These are phyloP conservation scores for Tamias sibiricus DNA, from an alignment of 2,113 vertebrate genomes.

Conservation along the genomic window DNA sequence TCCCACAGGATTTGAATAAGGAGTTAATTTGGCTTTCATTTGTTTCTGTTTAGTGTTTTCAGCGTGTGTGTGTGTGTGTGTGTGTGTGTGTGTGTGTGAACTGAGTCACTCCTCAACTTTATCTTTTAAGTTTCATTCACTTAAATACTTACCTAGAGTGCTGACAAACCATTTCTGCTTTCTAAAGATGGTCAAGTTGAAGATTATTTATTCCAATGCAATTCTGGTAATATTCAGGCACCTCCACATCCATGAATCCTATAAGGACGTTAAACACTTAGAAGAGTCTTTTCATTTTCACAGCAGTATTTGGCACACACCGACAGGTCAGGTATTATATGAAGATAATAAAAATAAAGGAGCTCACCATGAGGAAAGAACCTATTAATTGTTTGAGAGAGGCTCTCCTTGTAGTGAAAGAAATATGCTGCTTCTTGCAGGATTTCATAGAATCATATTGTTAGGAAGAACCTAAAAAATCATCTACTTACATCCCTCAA, in stretches of 20 bases:
- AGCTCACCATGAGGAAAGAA: slow-evolving; percentile 44
- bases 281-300: slow-evolving; percentile 65
- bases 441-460: slow-evolving; percentile 56
- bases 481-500: not conserved
- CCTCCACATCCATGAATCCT: slow-evolving; percentile 46
- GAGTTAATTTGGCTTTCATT: not conserved
- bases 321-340: slow-evolving; percentile 61
- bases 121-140: slow-evolving; percentile 27
- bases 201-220: slow-evolving; percentile 27
- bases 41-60: not conserved
- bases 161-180: slow-evolving; percentile 51
- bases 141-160: not conserved
- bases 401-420: slow-evolving; percentile 57
- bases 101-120: not conserved
- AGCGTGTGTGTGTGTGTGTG: not conserved
- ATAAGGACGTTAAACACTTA: slow-evolving; percentile 16
- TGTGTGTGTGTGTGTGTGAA: not conserved
- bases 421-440: slow-evolving; percentile 58
- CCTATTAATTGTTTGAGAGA: slow-evolving; percentile 74
- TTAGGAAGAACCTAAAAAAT: not conserved
- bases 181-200: slow-evolving; percentile 50
- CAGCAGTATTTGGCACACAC: slow-evolving; percentile 49
- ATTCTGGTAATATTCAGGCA: slow-evolving; percentile 62
- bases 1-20: not conserved
- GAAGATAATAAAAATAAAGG: slow-evolving; percentile 73